A percentile compares a stretch with the other conserved stretches of the same genome.
phyloP scores from a whole-genome alignment of 2,113 vertebrate species.

The Pelecanoides urinatrix region DNA sequence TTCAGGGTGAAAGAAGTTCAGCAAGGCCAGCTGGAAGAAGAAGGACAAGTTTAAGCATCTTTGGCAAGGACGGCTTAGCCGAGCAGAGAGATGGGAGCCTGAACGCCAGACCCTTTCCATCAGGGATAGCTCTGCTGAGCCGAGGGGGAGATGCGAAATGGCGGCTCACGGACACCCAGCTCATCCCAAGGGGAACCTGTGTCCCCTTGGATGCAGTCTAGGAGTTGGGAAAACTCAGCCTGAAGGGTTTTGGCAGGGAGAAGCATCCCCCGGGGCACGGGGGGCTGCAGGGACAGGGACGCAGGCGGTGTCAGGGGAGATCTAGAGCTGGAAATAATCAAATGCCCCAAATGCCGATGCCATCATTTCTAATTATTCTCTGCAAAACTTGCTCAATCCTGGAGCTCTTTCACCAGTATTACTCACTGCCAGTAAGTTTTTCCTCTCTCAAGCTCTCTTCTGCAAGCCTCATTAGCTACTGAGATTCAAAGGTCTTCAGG shows the following conservation, averaged over 20 bases:
- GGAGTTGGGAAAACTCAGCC: neutral
- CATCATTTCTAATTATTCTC: neutral
- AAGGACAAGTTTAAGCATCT: neutral
- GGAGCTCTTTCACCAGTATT: neutral
- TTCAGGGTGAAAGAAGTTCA: slow-evolving; percentile 77
- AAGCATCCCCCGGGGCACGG: rapidly evolving
- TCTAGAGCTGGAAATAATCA: slow-evolving; percentile 29
- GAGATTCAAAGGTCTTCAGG: slow-evolving; percentile 51
- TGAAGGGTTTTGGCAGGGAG: neutral
- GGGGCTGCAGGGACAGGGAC: neutral
- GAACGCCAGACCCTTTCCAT: neutral
- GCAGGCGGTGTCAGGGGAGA: neutral
- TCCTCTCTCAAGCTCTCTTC: neutral
- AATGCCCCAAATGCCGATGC: rapidly evolving
- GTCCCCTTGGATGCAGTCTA: rapidly evolving
- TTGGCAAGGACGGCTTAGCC: neutral
- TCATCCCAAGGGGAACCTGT: neutral
- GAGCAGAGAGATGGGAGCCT: neutral
- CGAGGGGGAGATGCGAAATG: rapidly evolving
- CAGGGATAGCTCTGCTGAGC: neutral
- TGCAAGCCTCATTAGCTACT: slow-evolving; percentile 34
- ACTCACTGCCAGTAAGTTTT: slow-evolving; percentile 36
- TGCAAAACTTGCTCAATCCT: slow-evolving; percentile 13
- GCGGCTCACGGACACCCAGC: neutral
- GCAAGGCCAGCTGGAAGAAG: slow-evolving; percentile 73